phyloP scores from a whole-genome alignment of 2,113 vertebrate species.

The Helogale parvula region DNA sequence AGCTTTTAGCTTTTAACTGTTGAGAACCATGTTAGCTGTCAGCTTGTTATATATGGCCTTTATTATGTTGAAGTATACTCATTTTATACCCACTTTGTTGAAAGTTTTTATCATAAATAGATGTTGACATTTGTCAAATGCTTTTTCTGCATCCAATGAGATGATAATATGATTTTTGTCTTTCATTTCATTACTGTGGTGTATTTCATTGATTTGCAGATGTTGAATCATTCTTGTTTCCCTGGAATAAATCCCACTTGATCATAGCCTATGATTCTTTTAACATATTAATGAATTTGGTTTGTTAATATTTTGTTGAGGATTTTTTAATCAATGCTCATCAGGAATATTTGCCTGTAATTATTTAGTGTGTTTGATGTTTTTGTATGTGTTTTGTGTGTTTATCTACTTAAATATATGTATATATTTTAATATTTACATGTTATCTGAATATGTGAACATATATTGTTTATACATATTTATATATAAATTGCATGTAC shows the following conservation, averaged over 20 bases:
- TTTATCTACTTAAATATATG: neutral
- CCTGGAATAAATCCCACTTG: neutral
- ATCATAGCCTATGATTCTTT: neutral
- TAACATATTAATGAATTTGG: neutral
- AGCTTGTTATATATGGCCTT: neutral
- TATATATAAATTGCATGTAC: neutral
- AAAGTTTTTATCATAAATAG: neutral
- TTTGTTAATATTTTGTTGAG: neutral
- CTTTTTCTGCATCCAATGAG: neutral
- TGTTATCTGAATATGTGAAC: neutral
- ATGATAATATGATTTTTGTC: neutral
- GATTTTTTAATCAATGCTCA: neutral
- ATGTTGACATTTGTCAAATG: neutral
- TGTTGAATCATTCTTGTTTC: neutral
- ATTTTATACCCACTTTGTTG: neutral
- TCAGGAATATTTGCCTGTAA: neutral
- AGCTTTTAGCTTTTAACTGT: neutral
- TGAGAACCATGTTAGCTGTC: neutral
- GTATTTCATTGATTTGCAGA: neutral
- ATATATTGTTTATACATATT: neutral
- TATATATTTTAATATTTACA: neutral
- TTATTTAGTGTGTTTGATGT: neutral
- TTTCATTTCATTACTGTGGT: neutral
- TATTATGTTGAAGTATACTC: neutral
- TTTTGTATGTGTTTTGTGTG: neutral